A percentile compares a stretch with the other conserved stretches of the same genome.
Conservation (phyloP, 2,113 vertebrate species). For the Chaetodon auriga region DNA sequence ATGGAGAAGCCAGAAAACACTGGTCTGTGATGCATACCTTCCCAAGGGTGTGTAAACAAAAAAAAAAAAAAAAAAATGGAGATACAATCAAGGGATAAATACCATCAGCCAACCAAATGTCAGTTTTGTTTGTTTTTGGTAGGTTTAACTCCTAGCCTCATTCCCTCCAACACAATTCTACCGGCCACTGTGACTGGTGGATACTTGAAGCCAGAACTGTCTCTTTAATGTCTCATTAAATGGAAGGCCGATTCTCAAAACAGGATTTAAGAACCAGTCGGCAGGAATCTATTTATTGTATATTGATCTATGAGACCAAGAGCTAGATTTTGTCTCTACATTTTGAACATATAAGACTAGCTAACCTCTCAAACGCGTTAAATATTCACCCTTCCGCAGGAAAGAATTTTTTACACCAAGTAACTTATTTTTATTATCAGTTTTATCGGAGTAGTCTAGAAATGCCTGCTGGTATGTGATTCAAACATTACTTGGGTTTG, state of each 20-base stretch:
- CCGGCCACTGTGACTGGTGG: neutral
- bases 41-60: neutral
- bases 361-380: neutral
- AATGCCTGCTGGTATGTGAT: neutral
- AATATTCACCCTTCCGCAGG: neutral
- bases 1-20: neutral
- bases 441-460: neutral
- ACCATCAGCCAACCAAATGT: neutral
- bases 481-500: neutral
- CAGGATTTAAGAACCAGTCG: neutral
- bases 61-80: neutral
- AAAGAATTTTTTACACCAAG: neutral
- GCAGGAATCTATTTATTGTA: too few species aligned
- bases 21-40: neutral
- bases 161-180: neutral
- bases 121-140: neutral
- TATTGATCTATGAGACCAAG: neutral
- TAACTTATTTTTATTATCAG: neutral
- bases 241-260: neutral
- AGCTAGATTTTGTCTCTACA: neutral
- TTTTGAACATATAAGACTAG: neutral
- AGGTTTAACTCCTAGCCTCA: neutral
- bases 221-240: neutral
- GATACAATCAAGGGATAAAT: neutral
- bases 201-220: neutral